Conservation (phyloP, 1,140 invertebrate species). For the Drosophila parvula region DNA sequence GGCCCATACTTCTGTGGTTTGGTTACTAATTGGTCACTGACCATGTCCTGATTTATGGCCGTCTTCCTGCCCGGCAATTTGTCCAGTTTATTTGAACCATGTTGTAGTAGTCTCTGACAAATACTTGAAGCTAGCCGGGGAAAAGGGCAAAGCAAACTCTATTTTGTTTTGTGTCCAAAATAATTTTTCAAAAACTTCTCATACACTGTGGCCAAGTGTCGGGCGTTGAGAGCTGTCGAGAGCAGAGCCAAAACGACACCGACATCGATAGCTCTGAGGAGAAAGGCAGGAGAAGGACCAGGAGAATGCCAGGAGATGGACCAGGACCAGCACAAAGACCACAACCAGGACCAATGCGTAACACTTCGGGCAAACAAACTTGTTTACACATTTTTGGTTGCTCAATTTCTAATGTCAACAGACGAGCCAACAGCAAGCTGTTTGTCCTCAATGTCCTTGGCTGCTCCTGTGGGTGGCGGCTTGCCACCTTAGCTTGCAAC, state of each 20-base stretch:
- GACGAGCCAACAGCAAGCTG: conserved; percentile 52
- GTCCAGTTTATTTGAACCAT: conserved; percentile 64
- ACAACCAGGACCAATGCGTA: conserved; percentile 39
- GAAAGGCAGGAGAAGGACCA: neutral
- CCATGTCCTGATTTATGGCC: conserved; percentile 58
- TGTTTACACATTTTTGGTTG: conserved; percentile 82
- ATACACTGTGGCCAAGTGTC: conserved; percentile 35
- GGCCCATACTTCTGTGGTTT: conserved; percentile 19
- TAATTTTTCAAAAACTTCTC: conserved; percentile 54
- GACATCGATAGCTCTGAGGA: conserved; percentile 41
- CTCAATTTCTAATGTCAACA: conserved; percentile 82
- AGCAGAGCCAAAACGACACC: conserved; percentile 50
- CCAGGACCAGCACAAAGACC: neutral
- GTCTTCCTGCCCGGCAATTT: conserved; percentile 51
- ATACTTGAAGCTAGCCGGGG: conserved; percentile 23
- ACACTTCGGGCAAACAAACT: conserved; percentile 76
- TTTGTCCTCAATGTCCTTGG: conserved; percentile 70
- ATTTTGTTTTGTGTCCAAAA: conserved; percentile 46
- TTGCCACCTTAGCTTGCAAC: conserved; percentile 22
- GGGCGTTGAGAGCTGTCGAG: conserved; percentile 58
- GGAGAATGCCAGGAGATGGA: neutral
- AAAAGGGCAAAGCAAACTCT: conserved; percentile 35
- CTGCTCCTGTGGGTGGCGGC: conserved; percentile 20
- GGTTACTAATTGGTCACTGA: conserved; percentile 52
- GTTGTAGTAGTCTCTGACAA: conserved; percentile 36